Evolutionary conservation across 2,888 invertebrate genomes (phyloP), one percentile per base, ranked within the genome.

Genomic region (Corythucha ciliata): DNA sequence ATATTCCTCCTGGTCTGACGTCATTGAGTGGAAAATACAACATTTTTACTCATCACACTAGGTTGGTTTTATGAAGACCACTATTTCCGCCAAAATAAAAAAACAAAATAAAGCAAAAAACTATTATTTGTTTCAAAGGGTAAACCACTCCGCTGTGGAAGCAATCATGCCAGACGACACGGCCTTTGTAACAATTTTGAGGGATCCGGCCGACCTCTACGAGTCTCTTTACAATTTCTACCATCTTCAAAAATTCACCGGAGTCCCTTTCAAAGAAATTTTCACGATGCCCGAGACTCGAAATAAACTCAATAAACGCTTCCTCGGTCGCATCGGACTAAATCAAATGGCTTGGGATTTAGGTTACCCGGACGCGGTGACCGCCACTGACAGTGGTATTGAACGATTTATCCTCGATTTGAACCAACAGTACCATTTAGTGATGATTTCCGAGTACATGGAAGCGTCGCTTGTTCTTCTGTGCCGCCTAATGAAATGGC

Each of bases 261-360:
- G 20, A n/a, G n/a, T 21, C 6, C 16, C 16, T 4, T 21, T 39
- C 4, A 34, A 16, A 16, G 26, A 16, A 12, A 18, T 48, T 10
- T 33, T 10, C 47, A 41, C 21, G 24, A 45, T n/a, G 26, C 14
- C 44, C 5, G 29, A 8, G 12, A 39, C 21, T 6, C 21, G 39
- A n/a, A 18, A 39, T 5, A 10, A 20, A 4, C 21, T 39, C n/a
- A 36, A 53, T 12, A 32, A 18, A 24, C 48, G 58, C 20, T 57
- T 44, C 39, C 16, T 12, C 29, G 29, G 29, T 2, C 8, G 29
- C 1, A 48, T 57, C 20, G 61, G 62, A 32, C 32, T 55, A 16
- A 62, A 62, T 44, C 62, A 62, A 50, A 61, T 62, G 62, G 56
- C 58, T 27, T 58, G 46, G 37, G 62, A 62, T 32, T 46, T 60